A percentile compares a stretch with the other conserved stretches of the same genome.
phyloP scores from a whole-genome alignment of 2,888 invertebrate species.

The Acanthopleura granulata region DNA sequence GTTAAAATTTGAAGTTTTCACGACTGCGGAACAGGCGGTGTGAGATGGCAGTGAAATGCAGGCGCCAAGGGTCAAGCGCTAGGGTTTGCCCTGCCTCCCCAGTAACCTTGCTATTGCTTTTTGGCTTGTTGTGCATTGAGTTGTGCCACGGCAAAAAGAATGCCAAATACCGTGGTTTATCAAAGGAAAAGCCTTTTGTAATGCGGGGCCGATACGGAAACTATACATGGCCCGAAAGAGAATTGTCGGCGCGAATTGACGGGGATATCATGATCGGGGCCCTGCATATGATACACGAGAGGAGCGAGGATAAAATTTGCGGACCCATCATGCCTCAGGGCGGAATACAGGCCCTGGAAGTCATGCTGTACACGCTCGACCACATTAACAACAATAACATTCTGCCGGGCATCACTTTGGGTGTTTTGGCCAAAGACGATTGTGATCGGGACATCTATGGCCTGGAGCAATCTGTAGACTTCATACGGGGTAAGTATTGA shows the following conservation, averaged over 20 bases:
- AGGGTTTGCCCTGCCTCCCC: no score
- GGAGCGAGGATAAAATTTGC: constrained; percentile 85
- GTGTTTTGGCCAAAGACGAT: constrained; percentile 91
- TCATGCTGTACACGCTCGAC: constrained; percentile 92
- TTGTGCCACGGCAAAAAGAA: neutral
- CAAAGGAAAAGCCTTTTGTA: constrained; percentile 32
- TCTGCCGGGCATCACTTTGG: constrained; percentile 84
- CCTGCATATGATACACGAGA: constrained; percentile 94
- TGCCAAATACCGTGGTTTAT: constrained; percentile 16
- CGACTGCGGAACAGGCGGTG: no score
- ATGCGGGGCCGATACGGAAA: constrained; percentile 47
- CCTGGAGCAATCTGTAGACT: constrained; percentile 94
- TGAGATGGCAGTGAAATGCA: no score
- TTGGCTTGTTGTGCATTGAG: neutral
- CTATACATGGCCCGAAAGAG: constrained; percentile 63
- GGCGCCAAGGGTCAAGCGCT: no score
- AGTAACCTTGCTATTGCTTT: no score
- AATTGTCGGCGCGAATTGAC: constrained; percentile 83
- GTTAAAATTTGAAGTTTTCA: no score
- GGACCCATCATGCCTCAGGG: constrained; percentile 96
- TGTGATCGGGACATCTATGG: constrained; percentile 97
- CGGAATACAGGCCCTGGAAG: constrained; percentile 82
- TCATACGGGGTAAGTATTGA: constrained; percentile 87
- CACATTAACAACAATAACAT: constrained; percentile 76
- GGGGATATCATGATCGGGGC: constrained; percentile 92